These are phyloP conservation scores for Phyllotreta cruciferae DNA, from an alignment of 2,888 invertebrate species.

Conservation along the genomic window DNA sequence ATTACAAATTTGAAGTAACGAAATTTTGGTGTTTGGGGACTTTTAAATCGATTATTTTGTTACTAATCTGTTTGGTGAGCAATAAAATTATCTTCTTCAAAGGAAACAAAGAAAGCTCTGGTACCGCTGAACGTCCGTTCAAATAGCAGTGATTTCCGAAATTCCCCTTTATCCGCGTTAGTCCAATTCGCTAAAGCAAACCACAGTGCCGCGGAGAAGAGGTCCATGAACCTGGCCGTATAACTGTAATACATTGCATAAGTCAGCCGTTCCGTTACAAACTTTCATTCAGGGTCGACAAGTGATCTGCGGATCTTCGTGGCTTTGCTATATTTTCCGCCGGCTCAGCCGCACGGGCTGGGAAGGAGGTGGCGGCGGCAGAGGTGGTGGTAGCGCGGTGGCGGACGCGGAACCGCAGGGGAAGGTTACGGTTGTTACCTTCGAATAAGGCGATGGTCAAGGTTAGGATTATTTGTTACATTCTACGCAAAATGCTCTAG, in stretches of 20 bases:
- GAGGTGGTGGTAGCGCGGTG: conserved; percentile 22
- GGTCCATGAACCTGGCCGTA: conserved; percentile 50
- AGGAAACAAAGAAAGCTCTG: too few relatives aligned
- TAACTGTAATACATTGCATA: conserved; percentile 55
- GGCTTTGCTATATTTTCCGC: conserved; percentile 13
- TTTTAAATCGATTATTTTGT: too few relatives aligned
- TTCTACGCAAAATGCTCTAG: conserved; percentile 5
- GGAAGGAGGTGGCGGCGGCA: conserved; percentile 23
- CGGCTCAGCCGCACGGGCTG: not conserved
- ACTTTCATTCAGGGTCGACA: conserved; percentile 52
- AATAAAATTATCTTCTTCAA: too few relatives aligned
- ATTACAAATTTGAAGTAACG: too few relatives aligned
- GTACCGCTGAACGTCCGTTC: too few relatives aligned
- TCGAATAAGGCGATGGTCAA: conserved; percentile 23
- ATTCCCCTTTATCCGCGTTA: not conserved
- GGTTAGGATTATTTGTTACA: conserved; percentile 23
- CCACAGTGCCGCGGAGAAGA: conserved; percentile 32
- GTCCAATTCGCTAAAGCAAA: not conserved
- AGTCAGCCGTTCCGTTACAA: conserved; percentile 51
- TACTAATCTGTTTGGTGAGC: too few relatives aligned
- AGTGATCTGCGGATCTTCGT: conserved; percentile 32
- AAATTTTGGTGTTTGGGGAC: too few relatives aligned
- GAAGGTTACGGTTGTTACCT: conserved; percentile 20
- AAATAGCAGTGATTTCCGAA: not conserved
- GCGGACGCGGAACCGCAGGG: conserved; percentile 16